Conservation (phyloP, 1,140 invertebrate genomes). For the Stratiolaelaps scimitus region DNA sequence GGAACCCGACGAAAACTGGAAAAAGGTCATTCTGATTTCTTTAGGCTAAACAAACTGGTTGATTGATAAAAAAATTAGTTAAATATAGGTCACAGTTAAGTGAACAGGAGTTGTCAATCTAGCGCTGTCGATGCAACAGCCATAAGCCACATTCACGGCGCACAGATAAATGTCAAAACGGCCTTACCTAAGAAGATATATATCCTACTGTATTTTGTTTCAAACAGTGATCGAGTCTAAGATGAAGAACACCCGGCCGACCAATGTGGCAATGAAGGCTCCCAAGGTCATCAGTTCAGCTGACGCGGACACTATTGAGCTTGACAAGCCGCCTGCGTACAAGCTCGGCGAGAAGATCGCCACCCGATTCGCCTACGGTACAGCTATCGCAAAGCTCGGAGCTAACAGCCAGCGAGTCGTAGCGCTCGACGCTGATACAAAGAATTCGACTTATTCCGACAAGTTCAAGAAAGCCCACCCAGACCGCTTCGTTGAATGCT, state of each 20-base stretch:
- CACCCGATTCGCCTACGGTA: constrained; percentile 86
- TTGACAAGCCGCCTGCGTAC: constrained; percentile 74
- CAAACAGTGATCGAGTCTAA: constrained; percentile 10
- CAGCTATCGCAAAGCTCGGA: constrained; percentile 72
- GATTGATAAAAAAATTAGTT: too few relatives aligned
- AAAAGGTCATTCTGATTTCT: too few relatives aligned
- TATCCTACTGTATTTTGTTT: too few relatives aligned
- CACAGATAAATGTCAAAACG: too few relatives aligned
- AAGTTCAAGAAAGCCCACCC: constrained; percentile 61
- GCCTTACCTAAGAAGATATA: too few relatives aligned
- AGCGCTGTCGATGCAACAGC: too few relatives aligned
- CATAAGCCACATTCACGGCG: too few relatives aligned
- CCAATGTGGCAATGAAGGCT: constrained; percentile 51
- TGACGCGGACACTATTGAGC: constrained; percentile 57
- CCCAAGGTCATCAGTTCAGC: constrained; percentile 54
- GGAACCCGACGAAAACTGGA: too few relatives aligned
- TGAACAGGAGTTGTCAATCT: too few relatives aligned
- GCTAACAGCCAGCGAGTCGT: constrained; percentile 69
- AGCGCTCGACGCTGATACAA: constrained; percentile 88
- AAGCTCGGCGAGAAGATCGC: constrained; percentile 59
- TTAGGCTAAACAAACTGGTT: too few relatives aligned
- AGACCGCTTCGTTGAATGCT: constrained; percentile 85
- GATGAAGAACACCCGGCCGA: constrained; percentile 28
- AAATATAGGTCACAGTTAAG: too few relatives aligned
- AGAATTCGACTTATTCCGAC: constrained; percentile 94